Evolutionary conservation across 2,888 invertebrate genomes (phyloP).

Genomic region (Bimastos eiseni): DNA sequence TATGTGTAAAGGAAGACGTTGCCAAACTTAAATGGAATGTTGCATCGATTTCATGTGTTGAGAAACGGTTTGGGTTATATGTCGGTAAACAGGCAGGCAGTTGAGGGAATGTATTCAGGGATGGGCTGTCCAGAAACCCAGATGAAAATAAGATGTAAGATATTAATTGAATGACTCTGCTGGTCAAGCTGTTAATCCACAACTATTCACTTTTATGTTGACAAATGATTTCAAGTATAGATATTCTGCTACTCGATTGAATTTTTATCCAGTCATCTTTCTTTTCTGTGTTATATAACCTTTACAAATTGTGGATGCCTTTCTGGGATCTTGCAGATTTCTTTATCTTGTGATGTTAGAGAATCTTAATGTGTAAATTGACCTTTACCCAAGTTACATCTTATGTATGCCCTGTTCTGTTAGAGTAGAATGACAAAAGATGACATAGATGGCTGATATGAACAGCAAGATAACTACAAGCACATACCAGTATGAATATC

Average conservation of each 20-base stretch:
- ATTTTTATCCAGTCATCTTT: not conserved
- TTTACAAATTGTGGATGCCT: not conserved
- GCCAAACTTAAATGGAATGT: too few species aligned
- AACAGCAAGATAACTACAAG: not conserved
- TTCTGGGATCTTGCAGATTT: not conserved
- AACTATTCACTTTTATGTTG: too few species aligned
- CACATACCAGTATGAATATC: conserved; percentile 22
- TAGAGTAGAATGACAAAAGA: not conserved
- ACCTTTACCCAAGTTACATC: not conserved
- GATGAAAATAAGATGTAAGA: too few species aligned
- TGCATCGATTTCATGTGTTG: too few species aligned
- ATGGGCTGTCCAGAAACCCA: too few species aligned
- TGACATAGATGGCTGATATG: conserved; percentile 15
- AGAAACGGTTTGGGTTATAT: too few species aligned
- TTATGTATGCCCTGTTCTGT: not conserved
- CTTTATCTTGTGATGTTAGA: not conserved
- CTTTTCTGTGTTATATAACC: not conserved
- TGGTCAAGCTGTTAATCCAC: too few species aligned
- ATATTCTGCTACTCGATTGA: not conserved
- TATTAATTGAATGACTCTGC: too few species aligned
- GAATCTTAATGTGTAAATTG: not conserved
- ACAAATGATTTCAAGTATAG: not conserved
- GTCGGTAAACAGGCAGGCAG: too few species aligned
- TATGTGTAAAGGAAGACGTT: too few species aligned
- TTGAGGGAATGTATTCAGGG: too few species aligned